Evolutionary conservation across 2,797 vertebrate species (phyloP).

Genomic region (Lepus townsendii): DNA sequence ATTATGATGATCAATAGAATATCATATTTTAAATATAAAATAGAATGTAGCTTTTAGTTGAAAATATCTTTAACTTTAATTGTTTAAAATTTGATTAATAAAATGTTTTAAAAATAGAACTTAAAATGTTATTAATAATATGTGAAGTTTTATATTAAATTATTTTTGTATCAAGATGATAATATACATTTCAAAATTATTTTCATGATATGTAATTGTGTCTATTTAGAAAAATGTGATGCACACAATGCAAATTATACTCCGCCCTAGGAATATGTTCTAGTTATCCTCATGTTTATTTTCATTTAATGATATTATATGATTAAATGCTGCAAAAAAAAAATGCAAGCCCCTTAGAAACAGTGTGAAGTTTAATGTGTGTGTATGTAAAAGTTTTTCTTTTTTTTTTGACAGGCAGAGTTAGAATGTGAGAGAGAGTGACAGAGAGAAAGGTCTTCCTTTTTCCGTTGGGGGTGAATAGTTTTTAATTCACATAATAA

Average conservation of each 20-base stretch:
- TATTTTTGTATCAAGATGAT: background rate
- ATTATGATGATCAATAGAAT: background rate
- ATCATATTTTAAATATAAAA: background rate
- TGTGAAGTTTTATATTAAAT: constrained; percentile 63
- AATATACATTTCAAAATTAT: background rate
- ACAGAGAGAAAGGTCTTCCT: too few relatives aligned
- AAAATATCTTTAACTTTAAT: background rate
- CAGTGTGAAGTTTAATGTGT: background rate
- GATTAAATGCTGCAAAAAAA: background rate
- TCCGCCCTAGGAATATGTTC: constrained; percentile 78
- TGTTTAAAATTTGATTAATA: background rate
- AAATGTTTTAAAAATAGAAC: background rate
- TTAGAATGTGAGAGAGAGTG: too few relatives aligned
- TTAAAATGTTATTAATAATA: constrained; percentile 29
- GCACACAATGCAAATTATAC: constrained; percentile 47
- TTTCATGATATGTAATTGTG: background rate
- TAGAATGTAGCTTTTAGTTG: background rate
- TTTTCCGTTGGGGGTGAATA: too few relatives aligned
- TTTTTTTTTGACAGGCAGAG: too few relatives aligned
- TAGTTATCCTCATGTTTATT: constrained; percentile 79
- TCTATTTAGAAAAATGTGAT: background rate
- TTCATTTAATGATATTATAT: constrained; percentile 50
- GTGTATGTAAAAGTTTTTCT: background rate
- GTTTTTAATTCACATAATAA: background rate
- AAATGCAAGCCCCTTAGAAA: background rate